Evolutionary conservation across 2,113 vertebrate species (phyloP), one percentile per base, ranked within the genome.

Genomic region (Pluvialis apricaria): DNA sequence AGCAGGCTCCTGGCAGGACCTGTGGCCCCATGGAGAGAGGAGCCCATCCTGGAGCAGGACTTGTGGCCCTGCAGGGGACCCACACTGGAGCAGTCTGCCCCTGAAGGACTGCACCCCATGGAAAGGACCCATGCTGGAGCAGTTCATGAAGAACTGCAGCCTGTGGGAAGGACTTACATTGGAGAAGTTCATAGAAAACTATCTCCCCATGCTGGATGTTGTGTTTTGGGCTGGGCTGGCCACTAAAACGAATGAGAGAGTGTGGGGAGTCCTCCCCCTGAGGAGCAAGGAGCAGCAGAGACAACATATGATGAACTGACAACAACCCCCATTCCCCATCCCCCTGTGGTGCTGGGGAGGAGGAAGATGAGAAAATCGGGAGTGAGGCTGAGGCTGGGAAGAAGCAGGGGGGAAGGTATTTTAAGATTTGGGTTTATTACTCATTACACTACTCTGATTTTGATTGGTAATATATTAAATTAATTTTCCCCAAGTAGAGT

Each of bases 321-420:
- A 1, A 0, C 22, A 61, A 54, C 15, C 19, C 15, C 20, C 10
- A 7, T 58, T 49, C 42, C 22, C n/a, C 1, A 0, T 47, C 14
- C 61, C n/a, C n/a, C 28, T 49, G 42, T 0, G 1, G 15, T 0
- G 0, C 83, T 49, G 2, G 1, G 4, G 5, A 16, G 36, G 16
- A 75, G 32, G 32, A 75, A 28, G 15, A 15, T 34, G 22, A 60
- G 44, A 68, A 75, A 28, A 49, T 49, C 21, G 13, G 49, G 49
- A 64, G 36, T 9, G 17, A 64, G 40, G 61, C 8, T 40, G 26
- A 64, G 7, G 18, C 61, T 5, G 4, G 61, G 61, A 40, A 29
- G 17, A 64, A 64, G 8, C 5, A 17, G 60, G 15, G 10, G 24
- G 24, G 61, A 64, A 29, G 25, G 25, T 40, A 12, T 40, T 64